Evolutionary conservation across 2,797 vertebrate genomes (phyloP).

Genomic region (Danio kyathit): DNA sequence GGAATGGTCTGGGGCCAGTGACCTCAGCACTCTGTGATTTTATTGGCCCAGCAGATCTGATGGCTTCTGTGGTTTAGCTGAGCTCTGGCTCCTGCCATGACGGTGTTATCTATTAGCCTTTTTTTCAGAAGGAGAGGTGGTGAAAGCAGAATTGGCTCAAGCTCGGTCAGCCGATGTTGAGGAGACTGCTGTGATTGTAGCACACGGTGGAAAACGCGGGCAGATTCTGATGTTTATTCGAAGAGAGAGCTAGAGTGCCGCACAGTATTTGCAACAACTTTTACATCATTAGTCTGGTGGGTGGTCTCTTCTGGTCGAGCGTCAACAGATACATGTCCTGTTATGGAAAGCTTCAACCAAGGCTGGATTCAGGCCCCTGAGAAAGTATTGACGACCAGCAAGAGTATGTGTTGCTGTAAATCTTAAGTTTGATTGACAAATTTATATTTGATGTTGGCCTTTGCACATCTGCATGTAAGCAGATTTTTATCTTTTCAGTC

Average conservation of each 20-base stretch:
- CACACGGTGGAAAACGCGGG: background rate
- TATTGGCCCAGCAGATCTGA: slow-evolving; percentile 64
- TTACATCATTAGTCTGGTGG: slow-evolving; percentile 75
- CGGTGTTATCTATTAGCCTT: slow-evolving; percentile 63
- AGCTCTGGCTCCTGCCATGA: slow-evolving; percentile 65
- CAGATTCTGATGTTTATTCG: slow-evolving; percentile 64
- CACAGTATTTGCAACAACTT: slow-evolving; percentile 68
- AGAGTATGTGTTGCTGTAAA: background rate
- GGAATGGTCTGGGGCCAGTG: slow-evolving; percentile 55
- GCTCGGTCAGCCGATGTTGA: slow-evolving; percentile 4
- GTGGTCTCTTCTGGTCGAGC: slow-evolving; percentile 68
- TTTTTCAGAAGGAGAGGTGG: slow-evolving; percentile 52
- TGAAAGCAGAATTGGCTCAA: slow-evolving; percentile 30
- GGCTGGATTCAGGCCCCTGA: background rate
- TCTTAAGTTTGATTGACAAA: background rate
- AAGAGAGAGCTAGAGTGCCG: slow-evolving; percentile 60
- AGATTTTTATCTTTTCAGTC: background rate
- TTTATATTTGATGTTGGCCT: background rate
- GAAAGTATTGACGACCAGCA: background rate
- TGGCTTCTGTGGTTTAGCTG: slow-evolving; percentile 68
- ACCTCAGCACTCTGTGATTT: slow-evolving; percentile 68
- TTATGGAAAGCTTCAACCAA: background rate
- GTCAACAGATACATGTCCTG: slow-evolving; percentile 16
- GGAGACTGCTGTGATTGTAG: slow-evolving; percentile 13
- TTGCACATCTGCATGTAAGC: slow-evolving; percentile 2